Conservation (phyloP, 2,888 invertebrate species). For the Chloroclysta siterata region DNA sequence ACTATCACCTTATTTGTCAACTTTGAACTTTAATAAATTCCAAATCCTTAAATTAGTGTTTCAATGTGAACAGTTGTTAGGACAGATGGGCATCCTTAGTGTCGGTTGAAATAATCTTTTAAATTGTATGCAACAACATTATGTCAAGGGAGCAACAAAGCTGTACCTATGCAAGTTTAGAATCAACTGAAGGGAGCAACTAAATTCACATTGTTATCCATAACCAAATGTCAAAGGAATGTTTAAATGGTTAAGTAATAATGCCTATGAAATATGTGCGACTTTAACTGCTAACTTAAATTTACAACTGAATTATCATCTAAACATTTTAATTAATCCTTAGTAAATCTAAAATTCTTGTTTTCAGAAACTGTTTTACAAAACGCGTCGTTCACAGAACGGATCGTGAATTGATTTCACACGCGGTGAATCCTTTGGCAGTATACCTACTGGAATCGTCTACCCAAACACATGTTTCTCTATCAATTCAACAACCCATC, state of each 20-base stretch:
- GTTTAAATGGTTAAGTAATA: slow-evolving; percentile 84
- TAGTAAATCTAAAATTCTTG: slow-evolving; percentile 74
- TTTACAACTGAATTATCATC: slow-evolving; percentile 82
- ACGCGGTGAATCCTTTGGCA: slow-evolving; percentile 82
- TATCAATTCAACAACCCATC: slow-evolving; percentile 75
- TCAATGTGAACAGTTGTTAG: slow-evolving; percentile 61
- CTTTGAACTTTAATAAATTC: slow-evolving; percentile 81
- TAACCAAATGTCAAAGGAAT: slow-evolving; percentile 82
- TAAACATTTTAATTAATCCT: slow-evolving; percentile 77
- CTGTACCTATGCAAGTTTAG: no score
- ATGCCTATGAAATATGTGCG: slow-evolving; percentile 83
- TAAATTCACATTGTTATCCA: slow-evolving; percentile 66
- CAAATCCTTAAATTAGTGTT: slow-evolving; percentile 78
- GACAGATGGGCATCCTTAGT: slow-evolving; percentile 36
- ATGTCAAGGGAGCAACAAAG: no score
- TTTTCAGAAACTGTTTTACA: slow-evolving; percentile 78
- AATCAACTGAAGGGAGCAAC: slow-evolving; percentile 33
- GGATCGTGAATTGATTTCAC: slow-evolving; percentile 80
- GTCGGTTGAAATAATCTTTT: slow-evolving; percentile 38
- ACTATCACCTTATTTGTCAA: slow-evolving; percentile 80
- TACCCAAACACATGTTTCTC: slow-evolving; percentile 60
- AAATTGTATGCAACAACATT: slow-evolving; percentile 20
- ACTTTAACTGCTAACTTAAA: slow-evolving; percentile 83
- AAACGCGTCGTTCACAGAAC: slow-evolving; percentile 83
- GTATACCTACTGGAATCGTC: slow-evolving; percentile 74